Conservation (phyloP, 1,140 invertebrate genomes). For the Grapholita molesta region DNA sequence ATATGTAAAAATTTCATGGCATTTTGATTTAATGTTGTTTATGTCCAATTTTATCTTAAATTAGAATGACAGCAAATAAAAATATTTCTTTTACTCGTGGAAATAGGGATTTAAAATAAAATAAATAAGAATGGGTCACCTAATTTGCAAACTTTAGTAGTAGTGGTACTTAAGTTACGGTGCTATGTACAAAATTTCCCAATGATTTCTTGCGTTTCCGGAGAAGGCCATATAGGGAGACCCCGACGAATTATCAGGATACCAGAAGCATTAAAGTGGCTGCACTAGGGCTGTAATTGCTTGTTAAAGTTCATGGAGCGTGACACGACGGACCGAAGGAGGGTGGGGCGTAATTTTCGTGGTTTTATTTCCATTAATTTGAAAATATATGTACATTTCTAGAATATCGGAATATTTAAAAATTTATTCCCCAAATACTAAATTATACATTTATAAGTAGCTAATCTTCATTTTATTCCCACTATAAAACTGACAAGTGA, state of each 20-base stretch:
- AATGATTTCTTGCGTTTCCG: slow-evolving; percentile 8
- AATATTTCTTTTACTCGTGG: too few relatives aligned
- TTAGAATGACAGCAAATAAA: too few relatives aligned
- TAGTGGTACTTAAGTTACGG: background rate
- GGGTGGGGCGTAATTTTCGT: background rate
- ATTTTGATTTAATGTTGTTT: background rate
- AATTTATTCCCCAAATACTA: too few relatives aligned
- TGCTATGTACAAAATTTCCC: slow-evolving; percentile 38
- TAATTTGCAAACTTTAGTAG: too few relatives aligned
- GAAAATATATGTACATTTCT: background rate
- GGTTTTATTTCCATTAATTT: background rate
- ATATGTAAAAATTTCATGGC: background rate
- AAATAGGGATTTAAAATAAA: too few relatives aligned
- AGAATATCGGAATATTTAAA: too few relatives aligned
- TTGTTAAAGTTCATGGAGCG: slow-evolving; percentile 65
- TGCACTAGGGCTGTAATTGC: slow-evolving; percentile 60
- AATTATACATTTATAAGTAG: too few relatives aligned
- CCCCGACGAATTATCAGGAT: slow-evolving; percentile 30
- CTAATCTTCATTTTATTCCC: too few relatives aligned
- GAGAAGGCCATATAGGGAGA: background rate
- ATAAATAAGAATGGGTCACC: background rate
- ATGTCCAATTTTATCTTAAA: too few relatives aligned
- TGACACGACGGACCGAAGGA: slow-evolving; percentile 19
- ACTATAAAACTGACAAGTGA: too few relatives aligned
- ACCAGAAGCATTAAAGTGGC: slow-evolving; percentile 47